Conservation (phyloP, 2,888 invertebrate genomes). For the Caenorhabditis sp. region DNA sequence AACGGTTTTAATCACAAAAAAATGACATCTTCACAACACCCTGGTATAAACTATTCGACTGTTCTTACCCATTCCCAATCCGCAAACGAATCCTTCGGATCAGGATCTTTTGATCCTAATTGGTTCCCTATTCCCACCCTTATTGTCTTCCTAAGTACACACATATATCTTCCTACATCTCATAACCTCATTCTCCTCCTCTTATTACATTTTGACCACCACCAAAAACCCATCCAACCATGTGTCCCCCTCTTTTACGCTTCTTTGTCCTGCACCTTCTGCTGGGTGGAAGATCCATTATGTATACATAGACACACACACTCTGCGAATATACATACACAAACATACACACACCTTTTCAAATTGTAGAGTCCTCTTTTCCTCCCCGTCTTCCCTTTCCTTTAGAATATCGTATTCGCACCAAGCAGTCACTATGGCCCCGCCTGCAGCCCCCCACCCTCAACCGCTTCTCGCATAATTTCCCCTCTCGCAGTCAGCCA, state of each 20-base stretch:
- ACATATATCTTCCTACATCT: not conserved
- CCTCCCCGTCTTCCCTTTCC: slow-evolving; percentile 9
- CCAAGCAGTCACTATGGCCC: slow-evolving; percentile 36
- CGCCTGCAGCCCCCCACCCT: not conserved
- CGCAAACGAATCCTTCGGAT: no score
- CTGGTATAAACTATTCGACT: no score
- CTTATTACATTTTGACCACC: slow-evolving; percentile 39
- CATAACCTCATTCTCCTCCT: slow-evolving; percentile 17
- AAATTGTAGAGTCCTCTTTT: slow-evolving; percentile 33
- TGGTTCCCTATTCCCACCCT: not conserved
- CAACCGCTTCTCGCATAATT: slow-evolving; percentile 42
- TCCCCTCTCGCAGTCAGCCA: slow-evolving; percentile 34
- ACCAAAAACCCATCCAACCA: slow-evolving; percentile 38
- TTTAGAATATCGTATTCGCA: slow-evolving; percentile 48
- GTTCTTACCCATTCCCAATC: no score
- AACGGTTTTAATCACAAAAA: no score
- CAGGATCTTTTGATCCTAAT: slow-evolving; percentile 9
- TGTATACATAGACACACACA: slow-evolving; percentile 48
- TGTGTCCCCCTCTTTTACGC: slow-evolving; percentile 36
- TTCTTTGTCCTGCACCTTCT: slow-evolving; percentile 37
- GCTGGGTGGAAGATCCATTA: slow-evolving; percentile 44
- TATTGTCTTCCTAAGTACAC: slow-evolving; percentile 31
- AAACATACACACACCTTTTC: slow-evolving; percentile 48
- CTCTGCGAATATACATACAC: slow-evolving; percentile 45
- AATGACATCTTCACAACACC: no score